Evolutionary conservation across 2,888 invertebrate genomes (phyloP).

Genomic region (Nezara viridula): DNA sequence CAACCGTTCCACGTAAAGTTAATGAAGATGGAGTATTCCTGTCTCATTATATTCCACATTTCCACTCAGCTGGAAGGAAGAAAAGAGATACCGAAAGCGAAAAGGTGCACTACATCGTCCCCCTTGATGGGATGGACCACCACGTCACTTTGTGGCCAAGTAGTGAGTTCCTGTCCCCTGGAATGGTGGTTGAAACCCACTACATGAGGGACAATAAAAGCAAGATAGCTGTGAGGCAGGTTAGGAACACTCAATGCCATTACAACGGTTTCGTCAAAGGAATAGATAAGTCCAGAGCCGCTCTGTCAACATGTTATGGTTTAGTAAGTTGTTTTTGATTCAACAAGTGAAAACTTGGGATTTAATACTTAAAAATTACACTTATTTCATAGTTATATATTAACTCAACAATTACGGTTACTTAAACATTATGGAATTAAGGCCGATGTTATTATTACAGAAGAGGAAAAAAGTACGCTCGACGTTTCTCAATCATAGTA

Average conservation of each 20-base stretch:
- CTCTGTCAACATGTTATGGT: conserved; percentile 70
- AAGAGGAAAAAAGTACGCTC: too few relatives aligned
- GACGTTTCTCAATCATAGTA: too few relatives aligned
- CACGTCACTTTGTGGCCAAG: conserved; percentile 69
- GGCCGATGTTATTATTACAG: too few relatives aligned
- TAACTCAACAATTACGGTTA: too few relatives aligned
- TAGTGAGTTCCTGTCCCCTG: conserved; percentile 69
- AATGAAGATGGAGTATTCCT: conserved; percentile 68
- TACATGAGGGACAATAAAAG: conserved; percentile 63
- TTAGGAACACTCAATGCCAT: conserved; percentile 68
- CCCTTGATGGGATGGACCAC: conserved; percentile 68
- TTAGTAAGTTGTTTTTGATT: conserved; percentile 67
- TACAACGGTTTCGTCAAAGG: conserved; percentile 70
- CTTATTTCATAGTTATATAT: too few relatives aligned
- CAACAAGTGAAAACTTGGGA: background rate
- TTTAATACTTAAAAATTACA: too few relatives aligned
- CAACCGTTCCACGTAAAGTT: conserved; percentile 69
- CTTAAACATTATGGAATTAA: too few relatives aligned
- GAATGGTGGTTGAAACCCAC: conserved; percentile 67
- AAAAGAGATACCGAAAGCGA: conserved; percentile 64
- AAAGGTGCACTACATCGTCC: conserved; percentile 68
- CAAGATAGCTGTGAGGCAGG: conserved; percentile 66
- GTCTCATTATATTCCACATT: conserved; percentile 69
- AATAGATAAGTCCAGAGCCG: conserved; percentile 68
- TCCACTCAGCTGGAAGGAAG: conserved; percentile 66